These are phyloP conservation scores for Laticauda colubrina DNA, from an alignment of 2,113 vertebrate genomes.

Conservation along the genomic window DNA sequence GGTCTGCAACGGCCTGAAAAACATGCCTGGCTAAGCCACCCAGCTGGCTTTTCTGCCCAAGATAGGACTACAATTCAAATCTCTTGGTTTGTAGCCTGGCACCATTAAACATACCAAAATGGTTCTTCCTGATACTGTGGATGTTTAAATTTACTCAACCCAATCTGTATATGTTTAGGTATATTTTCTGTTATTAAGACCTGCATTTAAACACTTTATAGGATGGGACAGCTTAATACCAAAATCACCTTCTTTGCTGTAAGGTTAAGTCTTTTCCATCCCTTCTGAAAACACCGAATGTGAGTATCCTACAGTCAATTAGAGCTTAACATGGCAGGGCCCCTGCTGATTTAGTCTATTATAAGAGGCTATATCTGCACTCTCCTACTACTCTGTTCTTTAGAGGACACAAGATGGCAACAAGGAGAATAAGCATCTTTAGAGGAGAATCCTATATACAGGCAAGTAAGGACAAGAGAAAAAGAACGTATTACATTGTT, in stretches of 20 bases:
- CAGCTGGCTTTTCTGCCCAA: background rate
- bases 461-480: background rate
- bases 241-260: background rate
- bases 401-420: background rate
- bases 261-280: background rate
- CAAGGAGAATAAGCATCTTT: background rate
- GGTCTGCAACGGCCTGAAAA: background rate
- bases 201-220: background rate
- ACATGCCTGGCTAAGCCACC: background rate
- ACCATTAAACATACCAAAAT: background rate
- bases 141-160: background rate
- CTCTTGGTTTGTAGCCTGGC: background rate
- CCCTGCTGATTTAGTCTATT: background rate
- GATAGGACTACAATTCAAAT: background rate
- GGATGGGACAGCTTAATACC: background rate
- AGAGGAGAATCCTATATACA: background rate
- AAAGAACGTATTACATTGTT: background rate
- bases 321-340: constrained; percentile 4
- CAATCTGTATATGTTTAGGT: background rate
- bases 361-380: background rate
- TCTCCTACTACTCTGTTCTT: background rate
- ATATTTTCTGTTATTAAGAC: background rate
- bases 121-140: background rate
- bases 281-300: background rate
- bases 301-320: background rate